Conservation (phyloP, 2,888 invertebrate species). For the Athrips mouffetella region DNA sequence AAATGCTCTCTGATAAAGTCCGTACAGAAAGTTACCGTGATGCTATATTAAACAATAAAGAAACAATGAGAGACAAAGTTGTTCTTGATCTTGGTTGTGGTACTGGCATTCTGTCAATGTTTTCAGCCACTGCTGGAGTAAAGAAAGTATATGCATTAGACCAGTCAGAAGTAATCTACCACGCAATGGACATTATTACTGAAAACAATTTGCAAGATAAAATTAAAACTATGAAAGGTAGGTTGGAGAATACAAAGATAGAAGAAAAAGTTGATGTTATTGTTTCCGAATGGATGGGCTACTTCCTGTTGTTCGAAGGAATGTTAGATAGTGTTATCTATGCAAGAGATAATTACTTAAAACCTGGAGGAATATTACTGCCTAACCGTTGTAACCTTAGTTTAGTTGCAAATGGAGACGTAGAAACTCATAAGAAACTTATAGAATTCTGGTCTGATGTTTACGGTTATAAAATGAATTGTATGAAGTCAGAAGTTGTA, state of each 20-base stretch:
- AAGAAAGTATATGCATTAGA: slow-evolving; percentile 94
- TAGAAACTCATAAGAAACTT: slow-evolving; percentile 82
- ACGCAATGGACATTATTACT: slow-evolving; percentile 96
- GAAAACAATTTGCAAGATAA: slow-evolving; percentile 86
- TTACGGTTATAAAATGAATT: slow-evolving; percentile 95
- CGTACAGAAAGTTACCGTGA: slow-evolving; percentile 92
- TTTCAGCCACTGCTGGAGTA: slow-evolving; percentile 97
- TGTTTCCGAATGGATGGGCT: slow-evolving; percentile 99
- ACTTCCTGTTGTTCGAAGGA: slow-evolving; percentile 96
- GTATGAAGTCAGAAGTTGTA: slow-evolving; percentile 90
- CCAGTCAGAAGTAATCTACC: slow-evolving; percentile 96
- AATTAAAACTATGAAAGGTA: slow-evolving; percentile 89
- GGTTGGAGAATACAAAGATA: slow-evolving; percentile 89
- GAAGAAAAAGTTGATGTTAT: slow-evolving; percentile 93
- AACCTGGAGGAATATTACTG: slow-evolving; percentile 85
- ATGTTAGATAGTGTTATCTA: slow-evolving; percentile 97
- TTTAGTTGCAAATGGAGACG: slow-evolving; percentile 88
- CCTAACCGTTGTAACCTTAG: slow-evolving; percentile 92
- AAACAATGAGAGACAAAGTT: slow-evolving; percentile 83
- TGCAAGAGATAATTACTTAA: slow-evolving; percentile 89
- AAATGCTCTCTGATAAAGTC: slow-evolving; percentile 94
- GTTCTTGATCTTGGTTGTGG: slow-evolving; percentile 99
- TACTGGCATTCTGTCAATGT: slow-evolving; percentile 98
- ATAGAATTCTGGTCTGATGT: slow-evolving; percentile 95
- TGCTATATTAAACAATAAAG: slow-evolving; percentile 87